Base-by-base conservation (phyloP, 2,113 vertebrate species). In the Callaeas wilsoni region DNA sequence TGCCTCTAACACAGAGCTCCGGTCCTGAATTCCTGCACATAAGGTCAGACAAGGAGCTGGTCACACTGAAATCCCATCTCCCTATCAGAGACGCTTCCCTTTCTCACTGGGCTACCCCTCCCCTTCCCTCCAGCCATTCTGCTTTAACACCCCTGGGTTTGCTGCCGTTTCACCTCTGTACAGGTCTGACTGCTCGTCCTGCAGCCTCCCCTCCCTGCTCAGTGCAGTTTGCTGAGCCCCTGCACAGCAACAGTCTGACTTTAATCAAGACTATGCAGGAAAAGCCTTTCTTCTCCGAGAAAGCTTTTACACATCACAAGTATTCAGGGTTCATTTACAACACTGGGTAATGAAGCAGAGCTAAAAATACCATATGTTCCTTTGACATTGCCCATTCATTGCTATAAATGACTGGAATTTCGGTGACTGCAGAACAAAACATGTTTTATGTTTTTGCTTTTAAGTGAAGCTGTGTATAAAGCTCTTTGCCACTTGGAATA, bases 301-400 rank as follows among this genome's bases (percentile, higher is more conserved):
- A 95, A 93, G 89, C 85, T 94, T 96, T 89, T 76, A 74, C 87
- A 81, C 1, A 0, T 95, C 95, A 90, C 89, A 93, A 93, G 60
- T 62, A 63, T 47, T 78, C 77, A 75, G 77, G 65, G 89, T 79
- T 95, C 35, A 1, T 94, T 95, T 94, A 94, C 87, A 85, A 86
- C 89, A 19, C 2, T 55, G 89, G 93, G 90, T 96, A 96, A 96
- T 91, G 92, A 95, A 92, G 92, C 93, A 90, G 67, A 94, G 93
- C 92, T 96, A 89, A 94, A 96, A 82, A 91, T 95, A 93, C 94
- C 95, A 6, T 64, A 89, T 95, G 94, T 70, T 92, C 82, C 94
- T 90, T 27, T 91, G 95, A 80, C 96, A 92, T 80, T 85, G 91
- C 86, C 96, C 96, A 95, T 96, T 96, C 94, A 92, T 92, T 96